Evolutionary conservation across 2,888 invertebrate genomes (phyloP), one percentile per base, ranked within the genome.

Genomic region (Tanytarsus gracilentus): DNA sequence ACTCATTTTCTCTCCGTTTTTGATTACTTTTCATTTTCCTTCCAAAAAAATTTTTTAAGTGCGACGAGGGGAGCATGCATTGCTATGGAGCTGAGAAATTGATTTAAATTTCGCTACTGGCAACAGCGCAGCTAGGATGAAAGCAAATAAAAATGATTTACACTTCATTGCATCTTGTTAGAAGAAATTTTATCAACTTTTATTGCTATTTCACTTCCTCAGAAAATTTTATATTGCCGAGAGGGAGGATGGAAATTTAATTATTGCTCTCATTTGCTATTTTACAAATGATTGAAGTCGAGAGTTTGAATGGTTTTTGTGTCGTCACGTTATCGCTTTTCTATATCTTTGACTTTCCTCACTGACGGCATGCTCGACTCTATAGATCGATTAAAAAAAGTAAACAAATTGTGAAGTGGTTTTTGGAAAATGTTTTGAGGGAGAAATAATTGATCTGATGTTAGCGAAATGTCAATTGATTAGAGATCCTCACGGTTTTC

Each of bases 371-470:
- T 21, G 44, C 14, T 26, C 18, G 29, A 14, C 18, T 18, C 16
- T 21, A 33, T 36, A 33, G 21, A 36, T 53, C 53, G 53, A 53
- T 53, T 53, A 53, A 18, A 36, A 36, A 33, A 53, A 53, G 33
- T 33, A 53, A 53, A 53, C 53, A 53, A 36, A 36, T 33, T 33
- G 18, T 52, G 14, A 27, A 27, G 16, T 51, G 30, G 27, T 14
- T 36, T 36, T 36, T 36, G n/a, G 36, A 14, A 16, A n/a, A 14
- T 36, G 14, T 36, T 36, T 16, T n/a, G n/a, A n/a, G n/a, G n/a
- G n/a, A n/a, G n/a, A n/a, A n/a, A n/a, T n/a, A n/a, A n/a, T n/a
- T n/a, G n/a, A n/a, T n/a, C n/a, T n/a, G n/a, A n/a, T n/a, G n/a
- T n/a, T n/a, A n/a, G n/a, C n/a, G n/a, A n/a, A n/a, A n/a, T n/a